Evolutionary conservation across 2,888 invertebrate genomes (phyloP), one percentile per base, ranked within the genome.

Genomic region (Amphipoea lucens): DNA sequence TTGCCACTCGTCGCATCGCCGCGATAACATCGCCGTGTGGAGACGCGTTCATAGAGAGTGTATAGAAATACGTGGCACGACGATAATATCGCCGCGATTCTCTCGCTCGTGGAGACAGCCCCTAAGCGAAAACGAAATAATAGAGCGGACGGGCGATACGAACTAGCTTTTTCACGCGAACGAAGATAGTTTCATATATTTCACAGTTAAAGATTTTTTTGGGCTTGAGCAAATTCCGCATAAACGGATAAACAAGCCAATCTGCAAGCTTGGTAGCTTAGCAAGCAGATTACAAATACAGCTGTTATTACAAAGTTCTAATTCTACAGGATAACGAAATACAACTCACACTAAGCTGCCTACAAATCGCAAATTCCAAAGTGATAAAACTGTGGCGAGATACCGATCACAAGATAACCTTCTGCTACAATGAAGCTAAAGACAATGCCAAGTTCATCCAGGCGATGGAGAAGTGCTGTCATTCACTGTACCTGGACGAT

Each of bases 341-440:
- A 0, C 98, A 98, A 93, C 97, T 98, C 91, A 98, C 98, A 0
- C 95, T 99, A 62, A 97, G 98, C 20, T 98, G 98, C 85, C 96
- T 99, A 42, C 98, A 98, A 95, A 95, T 98, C 42, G 98, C 98
- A 0, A 98, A 98, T 79, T 98, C 98, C 0, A 98, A 98, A 92
- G 96, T 98, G n/a, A 97, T 99, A 81, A 98, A 98, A 84, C 97
- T 98, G 6, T 99, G 99, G 99, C 97, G 97, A 36, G 98, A 98
- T 69, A 98, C 98, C 0, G 99, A 99, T 92, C 98, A 98, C 81
- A 98, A 99, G 93, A 99, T 99, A 51, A 99, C 98, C 0, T 99
- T 99, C 93, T 99, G 99, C 92, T 99, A 99, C 93, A 99, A 99
- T 92, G 99, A 99, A 94, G 99, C 99, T 0, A 98, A 98, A 89